Evolutionary conservation across 2,113 vertebrate genomes (phyloP).

Genomic region (Platanista minor): DNA sequence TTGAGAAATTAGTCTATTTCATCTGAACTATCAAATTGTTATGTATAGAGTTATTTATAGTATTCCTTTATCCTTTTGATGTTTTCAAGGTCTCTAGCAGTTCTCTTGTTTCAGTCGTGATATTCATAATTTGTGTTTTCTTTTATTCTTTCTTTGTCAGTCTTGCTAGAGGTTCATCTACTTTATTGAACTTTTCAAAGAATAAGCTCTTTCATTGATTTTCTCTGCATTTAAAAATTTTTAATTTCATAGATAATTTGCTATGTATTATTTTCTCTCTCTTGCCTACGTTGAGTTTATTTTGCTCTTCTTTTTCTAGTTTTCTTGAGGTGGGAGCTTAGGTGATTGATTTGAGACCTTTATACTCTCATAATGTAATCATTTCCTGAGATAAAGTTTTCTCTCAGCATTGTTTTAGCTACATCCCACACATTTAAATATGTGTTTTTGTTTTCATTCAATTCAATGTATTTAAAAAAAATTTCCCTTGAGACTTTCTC

Average conservation of each 20-base stretch:
- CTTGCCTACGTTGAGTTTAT: background rate
- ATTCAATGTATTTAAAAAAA: background rate
- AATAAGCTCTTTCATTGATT: background rate
- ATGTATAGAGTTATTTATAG: background rate
- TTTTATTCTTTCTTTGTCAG: background rate
- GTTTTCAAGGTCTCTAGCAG: background rate
- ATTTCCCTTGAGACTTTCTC: background rate
- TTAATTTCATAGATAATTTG: background rate
- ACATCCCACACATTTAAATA: background rate
- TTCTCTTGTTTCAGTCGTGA: background rate
- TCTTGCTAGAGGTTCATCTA: background rate
- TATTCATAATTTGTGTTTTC: background rate
- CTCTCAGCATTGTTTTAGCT: background rate
- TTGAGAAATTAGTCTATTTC: background rate
- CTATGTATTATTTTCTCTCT: background rate
- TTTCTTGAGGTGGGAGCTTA: background rate
- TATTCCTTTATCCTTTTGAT: background rate
- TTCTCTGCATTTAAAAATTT: background rate
- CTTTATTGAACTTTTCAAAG: background rate
- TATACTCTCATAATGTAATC: background rate
- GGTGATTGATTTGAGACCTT: background rate
- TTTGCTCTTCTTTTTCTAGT: background rate
- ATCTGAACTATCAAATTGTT: background rate
- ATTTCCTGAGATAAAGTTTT: background rate
- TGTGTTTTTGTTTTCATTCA: background rate